Base-by-base conservation (phyloP, 2,888 invertebrate species). In the Cephalotes varians region DNA sequence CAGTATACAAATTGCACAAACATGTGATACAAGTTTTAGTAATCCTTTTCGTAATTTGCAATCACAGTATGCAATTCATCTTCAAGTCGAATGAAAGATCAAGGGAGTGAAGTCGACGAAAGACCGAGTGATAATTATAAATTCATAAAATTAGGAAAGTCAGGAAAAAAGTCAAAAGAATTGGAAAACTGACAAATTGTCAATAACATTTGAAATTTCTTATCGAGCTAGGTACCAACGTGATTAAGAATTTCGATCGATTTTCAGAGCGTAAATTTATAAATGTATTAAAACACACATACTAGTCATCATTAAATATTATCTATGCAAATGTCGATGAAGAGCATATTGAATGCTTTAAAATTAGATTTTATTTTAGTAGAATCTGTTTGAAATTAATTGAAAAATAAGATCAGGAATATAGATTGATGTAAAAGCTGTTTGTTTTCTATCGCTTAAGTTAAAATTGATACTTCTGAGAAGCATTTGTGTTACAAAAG, bases 1-100 rank as follows among this genome's bases (percentile, higher is more conserved):
- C 34, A 18, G 9, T 12, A 40, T 76, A n/a, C 12, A 76, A 76
- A 62, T 73, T 60, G 6, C 47, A 28, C 21, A 60, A 62, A 21
- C 21, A 47, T 10, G 1, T 21, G 18, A 67, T 31, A 51, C 25
- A 44, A 28, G 10, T 28, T 47, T 25, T 21, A 40, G 25, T 31
- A 15, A 76, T 51, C 40, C 31, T 25, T 15, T 15, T 31, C 25
- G 12, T 15, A 40, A n/a, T 67, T 28, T 54, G 77, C n/a, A 37
- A 76, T 21, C n/a, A 28, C 18, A 54, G 21, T 67, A 4, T 40
- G 51, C 28, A 44, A 71, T 71, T 56, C 4, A 40, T 18, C 31
- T 51, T 49, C 49, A 2, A 49, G 49, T 74, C 34, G 3, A 25
- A 25, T 25, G 21, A 60, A 34, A 47, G 25, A 34, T 9, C 37